Percentiles rank a stretch among this genome's conserved stretches.
Evolutionary conservation across 2,113 vertebrate species (phyloP).

Genomic region (Oreotrochilus melanogaster): DNA sequence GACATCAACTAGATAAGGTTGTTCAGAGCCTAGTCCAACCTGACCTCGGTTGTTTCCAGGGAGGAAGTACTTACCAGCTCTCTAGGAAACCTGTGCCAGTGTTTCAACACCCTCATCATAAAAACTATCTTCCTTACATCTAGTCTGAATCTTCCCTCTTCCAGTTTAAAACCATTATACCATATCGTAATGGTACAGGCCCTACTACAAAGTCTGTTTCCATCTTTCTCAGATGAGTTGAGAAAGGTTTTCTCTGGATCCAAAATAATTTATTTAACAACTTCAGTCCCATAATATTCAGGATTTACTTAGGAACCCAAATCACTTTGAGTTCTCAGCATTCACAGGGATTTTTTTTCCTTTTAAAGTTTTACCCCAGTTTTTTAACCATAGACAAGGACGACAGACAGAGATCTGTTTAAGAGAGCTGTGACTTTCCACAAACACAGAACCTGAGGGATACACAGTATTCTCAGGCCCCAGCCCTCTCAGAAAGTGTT

Average conservation of each 20-base stretch:
- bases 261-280: neutral
- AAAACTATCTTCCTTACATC: neutral
- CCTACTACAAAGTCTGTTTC: neutral
- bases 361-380: neutral
- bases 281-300: neutral
- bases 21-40: neutral
- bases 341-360: rapidly evolving
- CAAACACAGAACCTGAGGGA: neutral
- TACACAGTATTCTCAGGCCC: neutral
- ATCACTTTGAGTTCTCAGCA: neutral
- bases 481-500: neutral
- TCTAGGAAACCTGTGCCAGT: neutral
- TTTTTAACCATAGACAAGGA: neutral
- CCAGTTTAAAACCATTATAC: neutral
- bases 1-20: neutral
- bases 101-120: neutral
- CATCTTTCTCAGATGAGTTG: neutral
- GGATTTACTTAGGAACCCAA: neutral
- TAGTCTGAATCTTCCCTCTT: neutral
- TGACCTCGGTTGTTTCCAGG: neutral
- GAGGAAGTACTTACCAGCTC: neutral
- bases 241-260: neutral
- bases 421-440: neutral
- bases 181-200: neutral
- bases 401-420: neutral